Percentiles rank a stretch among this genome's conserved stretches.
phyloP scores from a whole-genome alignment of 2,113 vertebrate genomes.

The Gobiocypris rarus region DNA sequence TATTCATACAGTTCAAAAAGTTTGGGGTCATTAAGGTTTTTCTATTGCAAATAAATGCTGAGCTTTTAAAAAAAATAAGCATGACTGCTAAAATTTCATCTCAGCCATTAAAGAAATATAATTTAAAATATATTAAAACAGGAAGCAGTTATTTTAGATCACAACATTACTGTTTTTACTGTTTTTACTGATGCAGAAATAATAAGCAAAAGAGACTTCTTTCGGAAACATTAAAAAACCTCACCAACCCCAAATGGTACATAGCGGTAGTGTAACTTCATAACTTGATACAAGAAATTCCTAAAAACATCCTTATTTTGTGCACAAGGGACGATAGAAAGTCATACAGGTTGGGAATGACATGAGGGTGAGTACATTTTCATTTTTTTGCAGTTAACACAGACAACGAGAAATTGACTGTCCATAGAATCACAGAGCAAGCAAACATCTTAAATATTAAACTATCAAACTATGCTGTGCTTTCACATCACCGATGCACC shows the following conservation, averaged over 20 bases:
- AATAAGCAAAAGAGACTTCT: not conserved
- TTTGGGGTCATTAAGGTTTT: not conserved
- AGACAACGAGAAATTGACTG: slow-evolving; percentile 45
- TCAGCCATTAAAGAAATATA: too few relatives aligned
- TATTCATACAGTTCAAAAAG: not conserved
- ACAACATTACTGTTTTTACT: not conserved
- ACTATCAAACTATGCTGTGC: slow-evolving; percentile 20
- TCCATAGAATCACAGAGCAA: slow-evolving; percentile 30
- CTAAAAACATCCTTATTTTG: not conserved
- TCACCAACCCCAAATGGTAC: not conserved
- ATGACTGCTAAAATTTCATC: too few relatives aligned
- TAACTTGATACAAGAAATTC: not conserved
- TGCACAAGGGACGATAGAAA: not conserved
- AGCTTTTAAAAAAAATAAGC: not conserved
- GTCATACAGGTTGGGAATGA: not conserved
- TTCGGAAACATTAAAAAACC: not conserved
- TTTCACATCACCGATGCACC: slow-evolving; percentile 24
- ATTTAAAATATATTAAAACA: too few relatives aligned
- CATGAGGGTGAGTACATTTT: not conserved
- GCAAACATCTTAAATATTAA: slow-evolving; percentile 38
- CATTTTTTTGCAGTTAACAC: not conserved
- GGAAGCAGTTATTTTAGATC: not conserved
- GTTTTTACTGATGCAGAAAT: not conserved
- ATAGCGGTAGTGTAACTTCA: not conserved
- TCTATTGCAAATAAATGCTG: not conserved